Evolutionary conservation across 2,888 invertebrate species (phyloP), one percentile per base, ranked within the genome.

Genomic region (Agriopis leucophaearia): DNA sequence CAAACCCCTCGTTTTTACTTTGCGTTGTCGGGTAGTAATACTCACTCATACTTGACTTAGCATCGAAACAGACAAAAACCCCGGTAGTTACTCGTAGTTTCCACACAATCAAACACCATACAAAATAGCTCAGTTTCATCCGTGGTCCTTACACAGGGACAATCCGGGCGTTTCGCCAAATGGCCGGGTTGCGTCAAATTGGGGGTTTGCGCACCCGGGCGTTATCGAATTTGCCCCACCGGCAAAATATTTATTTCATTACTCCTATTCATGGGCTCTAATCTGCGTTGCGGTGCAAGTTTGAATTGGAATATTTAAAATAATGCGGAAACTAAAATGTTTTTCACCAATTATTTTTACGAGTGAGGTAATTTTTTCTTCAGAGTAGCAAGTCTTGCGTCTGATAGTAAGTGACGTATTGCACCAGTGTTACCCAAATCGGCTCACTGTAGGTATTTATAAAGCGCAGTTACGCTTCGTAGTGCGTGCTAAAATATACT

Each of bases 201-300:
- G 88, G 87, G 91, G 91, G 90, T 87, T 88, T 85, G 88, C 77
- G 82, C 91, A 87, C 73, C 82, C 89, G 80, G 86, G 87, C 92
- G 92, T 90, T 83, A 84, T 83, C 82, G 87, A 88, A 88, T 89
- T 88, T 89, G 90, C 89, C 88, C 90, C 86, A 90, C 91, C 93
- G 92, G 89, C 92, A 88, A 93, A 94, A 94, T 93, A 91, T 94
- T 94, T 94, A 93, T 94, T 94, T 93, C 93, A 94, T 94, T 94
- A 94, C 91, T 90, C 88, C 92, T 89, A 93, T 94, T 94, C 93
- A 93, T 92, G 81, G 87, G 82, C 83, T 84, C 84, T 92, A 93
- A 94, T 92, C 93, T 91, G 88, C 84, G 92, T 85, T 81, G 81
- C 86, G 59, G 88, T 75, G 40, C 54, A 81, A 83, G 74, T 81